Percentiles rank a stretch among this genome's conserved stretches.
phyloP scores from a whole-genome alignment of 2,797 vertebrate genomes.

The Sardinella longiceps region DNA sequence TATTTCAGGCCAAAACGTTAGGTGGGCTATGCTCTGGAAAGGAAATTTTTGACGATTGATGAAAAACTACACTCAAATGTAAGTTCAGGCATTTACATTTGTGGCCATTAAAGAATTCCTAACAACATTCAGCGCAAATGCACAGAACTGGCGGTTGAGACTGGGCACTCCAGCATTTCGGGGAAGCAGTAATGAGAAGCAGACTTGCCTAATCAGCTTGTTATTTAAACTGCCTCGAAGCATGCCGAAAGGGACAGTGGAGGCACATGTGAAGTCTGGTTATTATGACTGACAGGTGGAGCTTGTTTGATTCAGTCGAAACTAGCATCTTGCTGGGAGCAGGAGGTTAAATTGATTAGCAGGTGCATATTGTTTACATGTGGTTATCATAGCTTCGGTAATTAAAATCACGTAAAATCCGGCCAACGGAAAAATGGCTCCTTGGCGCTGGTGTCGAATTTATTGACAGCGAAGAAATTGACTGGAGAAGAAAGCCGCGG shows the following conservation, averaged over 20 bases:
- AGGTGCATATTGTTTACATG: conserved; percentile 62
- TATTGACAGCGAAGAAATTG: conserved; percentile 15
- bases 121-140: conserved; percentile 17
- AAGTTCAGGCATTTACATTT: conserved; percentile 9
- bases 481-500: neutral
- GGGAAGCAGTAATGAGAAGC: conserved; percentile 56
- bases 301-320: conserved; percentile 56
- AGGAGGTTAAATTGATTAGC: conserved; percentile 45
- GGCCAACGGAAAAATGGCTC: neutral
- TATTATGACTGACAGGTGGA: conserved; percentile 64
- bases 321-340: conserved; percentile 30
- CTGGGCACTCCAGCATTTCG: conserved; percentile 31
- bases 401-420: conserved; percentile 21
- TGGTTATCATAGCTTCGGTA: conserved; percentile 17
- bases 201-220: conserved; percentile 47
- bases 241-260: conserved; percentile 60
- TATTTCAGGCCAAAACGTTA: neutral
- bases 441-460: conserved; percentile 11
- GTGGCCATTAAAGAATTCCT: conserved; percentile 13
- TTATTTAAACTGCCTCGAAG: conserved; percentile 53
- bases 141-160: conserved; percentile 15
- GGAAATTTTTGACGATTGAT: conserved; percentile 30
- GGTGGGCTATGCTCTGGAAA: neutral
- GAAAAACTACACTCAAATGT: conserved; percentile 32
- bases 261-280: conserved; percentile 59